Conservation (phyloP, 2,113 vertebrate genomes). For the Tragelaphus imberbis region DNA sequence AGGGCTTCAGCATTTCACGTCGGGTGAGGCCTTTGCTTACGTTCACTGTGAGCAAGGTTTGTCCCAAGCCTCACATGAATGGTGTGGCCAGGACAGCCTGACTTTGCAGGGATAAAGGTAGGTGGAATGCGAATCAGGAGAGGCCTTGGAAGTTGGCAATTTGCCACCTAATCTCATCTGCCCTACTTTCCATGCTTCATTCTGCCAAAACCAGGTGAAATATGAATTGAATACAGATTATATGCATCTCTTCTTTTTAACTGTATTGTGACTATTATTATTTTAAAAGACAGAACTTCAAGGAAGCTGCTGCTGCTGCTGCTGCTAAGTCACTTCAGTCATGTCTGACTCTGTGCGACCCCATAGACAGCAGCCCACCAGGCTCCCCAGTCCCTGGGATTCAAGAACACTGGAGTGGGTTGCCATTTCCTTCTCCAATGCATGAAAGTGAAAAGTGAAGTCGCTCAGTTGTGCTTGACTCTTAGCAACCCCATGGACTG, state of each 20-base stretch:
- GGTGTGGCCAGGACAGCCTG: background rate
- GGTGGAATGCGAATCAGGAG: background rate
- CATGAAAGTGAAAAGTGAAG: too few relatives aligned
- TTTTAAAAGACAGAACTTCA: slow-evolving; percentile 34
- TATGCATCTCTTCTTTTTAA: background rate
- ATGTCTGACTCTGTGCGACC: too few relatives aligned
- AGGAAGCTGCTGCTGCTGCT: background rate
- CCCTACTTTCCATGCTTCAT: background rate
- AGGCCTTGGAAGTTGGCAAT: background rate
- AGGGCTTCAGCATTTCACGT: background rate
- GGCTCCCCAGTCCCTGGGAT: too few relatives aligned
- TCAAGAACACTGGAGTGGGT: too few relatives aligned
- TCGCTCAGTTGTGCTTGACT: too few relatives aligned
- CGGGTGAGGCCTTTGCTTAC: background rate
- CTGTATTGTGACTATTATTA: background rate
- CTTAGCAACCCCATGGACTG: too few relatives aligned
- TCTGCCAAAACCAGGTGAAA: background rate
- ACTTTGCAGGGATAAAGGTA: background rate
- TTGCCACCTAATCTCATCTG: background rate
- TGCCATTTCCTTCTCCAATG: too few relatives aligned
- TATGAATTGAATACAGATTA: background rate
- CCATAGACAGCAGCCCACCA: too few relatives aligned
- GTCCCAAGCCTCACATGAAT: background rate
- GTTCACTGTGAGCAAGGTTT: background rate
- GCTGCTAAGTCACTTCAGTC: too few relatives aligned